Evolutionary conservation across 2,797 vertebrate genomes (phyloP), one percentile per base, ranked within the genome.

Genomic region (Oophaga sylvatica): DNA sequence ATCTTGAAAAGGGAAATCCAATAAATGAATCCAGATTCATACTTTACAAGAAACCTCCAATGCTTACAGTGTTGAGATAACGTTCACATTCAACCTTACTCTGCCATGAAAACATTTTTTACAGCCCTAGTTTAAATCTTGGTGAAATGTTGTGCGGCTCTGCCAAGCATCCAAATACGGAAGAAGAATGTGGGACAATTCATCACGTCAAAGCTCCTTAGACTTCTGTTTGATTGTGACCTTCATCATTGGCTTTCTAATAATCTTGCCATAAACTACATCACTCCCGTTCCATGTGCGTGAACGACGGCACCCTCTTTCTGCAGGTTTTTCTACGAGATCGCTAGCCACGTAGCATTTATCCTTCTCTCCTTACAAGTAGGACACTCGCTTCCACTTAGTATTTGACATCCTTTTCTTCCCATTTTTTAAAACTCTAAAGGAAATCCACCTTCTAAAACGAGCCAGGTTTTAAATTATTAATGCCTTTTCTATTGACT

Each of bases 401-500:
- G n/a, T 48, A 65, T 78, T 16, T 85, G 8, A 73, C 85, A 81
- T 41, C 35, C 68, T 71, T 80, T 56, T 45, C 56, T 35, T 26
- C 53, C 56, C 35, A 67, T 65, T 75, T 82, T 53, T 81, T 71
- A 67, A 82, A 81, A 62, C 45, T 48, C 41, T 13, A 29, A 20
- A 31, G 59, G 48, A 82, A 81, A 81, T 31, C 59, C 82, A 80
- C 63, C 77, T 85, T 68, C 84, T 71, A 68, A 22, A 78, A 86
- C 35, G 11, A 29, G 19, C 26, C 41, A 13, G 26, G 48, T 12
- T 73, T 62, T 87, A 62, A 81, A 87, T 87, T 70, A 87, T 81
- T 73, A 56, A 87, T 81, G 77, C 59, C 57, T 62, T 81, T 68
- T 81, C 85, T 81, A 87, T 80, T 62, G 85, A 62, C 85, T 70